These are phyloP conservation scores for Cylindroiulus punctatus DNA, from an alignment of 2,888 invertebrate species.

Conservation along the genomic window DNA sequence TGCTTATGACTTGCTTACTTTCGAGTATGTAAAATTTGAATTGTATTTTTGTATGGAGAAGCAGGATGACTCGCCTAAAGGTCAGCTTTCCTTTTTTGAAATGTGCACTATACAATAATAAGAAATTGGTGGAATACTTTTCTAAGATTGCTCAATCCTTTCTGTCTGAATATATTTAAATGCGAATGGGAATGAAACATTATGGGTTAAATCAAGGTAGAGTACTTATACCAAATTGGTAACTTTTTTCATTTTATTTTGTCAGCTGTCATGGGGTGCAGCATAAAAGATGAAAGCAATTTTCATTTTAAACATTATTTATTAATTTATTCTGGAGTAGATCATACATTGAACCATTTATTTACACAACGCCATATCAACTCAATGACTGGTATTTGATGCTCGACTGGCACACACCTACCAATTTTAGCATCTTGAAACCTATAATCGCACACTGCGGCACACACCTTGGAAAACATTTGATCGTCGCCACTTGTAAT, in stretches of 20 bases:
- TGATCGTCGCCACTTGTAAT: background rate
- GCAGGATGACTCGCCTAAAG: slow-evolving; percentile 21
- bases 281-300: background rate
- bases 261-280: slow-evolving; percentile 27
- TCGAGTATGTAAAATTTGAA: background rate
- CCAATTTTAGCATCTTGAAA: background rate
- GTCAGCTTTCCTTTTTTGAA: background rate
- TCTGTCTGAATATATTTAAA: slow-evolving; percentile 4
- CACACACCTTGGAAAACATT: background rate
- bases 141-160: background rate
- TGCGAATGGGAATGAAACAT: background rate
- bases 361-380: background rate
- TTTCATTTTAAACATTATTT: background rate
- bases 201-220: slow-evolving; percentile 1
- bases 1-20: slow-evolving; percentile 1
- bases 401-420: background rate
- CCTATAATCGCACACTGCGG: background rate
- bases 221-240: background rate
- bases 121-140: background rate
- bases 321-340: slow-evolving; percentile 6
- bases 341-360: background rate
- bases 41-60: background rate
- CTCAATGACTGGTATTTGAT: background rate
- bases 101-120: background rate
- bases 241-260: background rate